These are phyloP conservation scores for Gadopsis marmoratus DNA, from an alignment of 2,797 vertebrate genomes.

Conservation along the genomic window DNA sequence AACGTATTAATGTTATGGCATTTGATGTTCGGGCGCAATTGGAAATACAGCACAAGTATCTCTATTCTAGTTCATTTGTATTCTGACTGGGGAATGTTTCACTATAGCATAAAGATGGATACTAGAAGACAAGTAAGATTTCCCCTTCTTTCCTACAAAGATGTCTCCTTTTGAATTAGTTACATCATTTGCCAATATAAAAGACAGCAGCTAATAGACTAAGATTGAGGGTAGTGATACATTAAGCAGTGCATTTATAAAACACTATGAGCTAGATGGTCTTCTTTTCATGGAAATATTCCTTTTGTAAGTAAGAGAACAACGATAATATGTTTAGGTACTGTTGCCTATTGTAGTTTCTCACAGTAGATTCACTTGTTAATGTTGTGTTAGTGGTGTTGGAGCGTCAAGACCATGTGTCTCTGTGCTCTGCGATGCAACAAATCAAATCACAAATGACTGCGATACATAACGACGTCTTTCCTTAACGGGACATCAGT, in stretches of 20 bases:
- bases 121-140: constrained; percentile 34
- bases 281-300: constrained; percentile 22
- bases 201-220: constrained; percentile 56
- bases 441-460: constrained; percentile 63
- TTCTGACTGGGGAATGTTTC: constrained; percentile 44
- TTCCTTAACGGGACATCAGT: constrained; percentile 41
- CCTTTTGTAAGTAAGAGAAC: constrained; percentile 38
- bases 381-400: constrained; percentile 15
- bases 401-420: constrained; percentile 33
- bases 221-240: constrained; percentile 46
- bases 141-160: constrained; percentile 24
- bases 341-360: background rate
- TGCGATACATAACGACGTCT: constrained; percentile 42
- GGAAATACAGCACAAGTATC: constrained; percentile 23
- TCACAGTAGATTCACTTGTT: constrained; percentile 4
- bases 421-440: constrained; percentile 42
- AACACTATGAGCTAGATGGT: constrained; percentile 41
- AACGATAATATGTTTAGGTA: background rate
- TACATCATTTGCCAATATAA: constrained; percentile 54
- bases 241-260: constrained; percentile 33
- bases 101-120: constrained; percentile 51
- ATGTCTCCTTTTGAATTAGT: constrained; percentile 62
- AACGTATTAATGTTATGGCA: background rate
- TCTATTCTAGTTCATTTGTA: constrained; percentile 52
- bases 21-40: background rate